Evolutionary conservation across 2,888 invertebrate species (phyloP).

Genomic region (Dolichopus griseipennis): DNA sequence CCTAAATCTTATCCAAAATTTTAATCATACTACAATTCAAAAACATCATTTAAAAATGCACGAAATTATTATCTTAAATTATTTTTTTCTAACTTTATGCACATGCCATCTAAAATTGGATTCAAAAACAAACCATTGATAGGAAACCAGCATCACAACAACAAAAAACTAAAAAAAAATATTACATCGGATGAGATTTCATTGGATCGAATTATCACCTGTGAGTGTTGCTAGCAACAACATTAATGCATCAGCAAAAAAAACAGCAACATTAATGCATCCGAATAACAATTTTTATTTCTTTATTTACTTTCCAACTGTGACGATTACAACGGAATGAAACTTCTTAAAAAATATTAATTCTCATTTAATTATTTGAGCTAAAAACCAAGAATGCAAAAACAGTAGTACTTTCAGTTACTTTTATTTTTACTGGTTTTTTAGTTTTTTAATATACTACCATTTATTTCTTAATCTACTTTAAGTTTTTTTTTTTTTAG

Average conservation of each 20-base stretch:
- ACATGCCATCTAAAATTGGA: too few relatives aligned
- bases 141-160: not conserved
- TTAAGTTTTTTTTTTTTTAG: too few relatives aligned
- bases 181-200: too few relatives aligned
- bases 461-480: too few relatives aligned
- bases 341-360: not conserved
- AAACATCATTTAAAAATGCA: not conserved
- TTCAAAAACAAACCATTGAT: not conserved
- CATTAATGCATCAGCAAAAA: not conserved
- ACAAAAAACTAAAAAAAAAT: constrained; percentile 8
- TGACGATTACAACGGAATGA: not conserved
- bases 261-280: not conserved
- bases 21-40: not conserved
- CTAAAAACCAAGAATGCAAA: not conserved
- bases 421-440: not conserved
- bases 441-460: too few relatives aligned
- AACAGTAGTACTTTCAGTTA: not conserved
- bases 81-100: too few relatives aligned
- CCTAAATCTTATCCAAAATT: not conserved
- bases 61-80: not conserved
- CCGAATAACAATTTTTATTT: not conserved
- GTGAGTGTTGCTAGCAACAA: too few relatives aligned
- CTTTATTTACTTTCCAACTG: not conserved
- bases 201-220: too few relatives aligned
- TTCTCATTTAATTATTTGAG: not conserved